Evolutionary conservation across 2,888 invertebrate species (phyloP), one percentile per base, ranked within the genome.

Genomic region (Eilema caniola): DNA sequence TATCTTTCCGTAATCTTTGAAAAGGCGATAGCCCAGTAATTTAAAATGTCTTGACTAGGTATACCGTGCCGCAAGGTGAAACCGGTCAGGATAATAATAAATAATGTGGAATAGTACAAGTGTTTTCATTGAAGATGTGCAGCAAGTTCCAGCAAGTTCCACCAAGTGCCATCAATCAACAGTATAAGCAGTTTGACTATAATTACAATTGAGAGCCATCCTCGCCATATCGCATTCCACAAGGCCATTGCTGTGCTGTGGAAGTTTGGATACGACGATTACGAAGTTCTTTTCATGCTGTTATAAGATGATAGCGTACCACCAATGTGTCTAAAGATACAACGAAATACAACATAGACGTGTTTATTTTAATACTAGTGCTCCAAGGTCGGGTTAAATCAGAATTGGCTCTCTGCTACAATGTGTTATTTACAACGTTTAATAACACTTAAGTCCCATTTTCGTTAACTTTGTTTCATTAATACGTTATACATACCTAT

Each of bases 341-440:
- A 71, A 47, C 59, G n/a, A 47, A 28, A 68, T 62, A 62, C 56
- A 60, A 23, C 61, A 41, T 41, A 67, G 31, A 70, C 31, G 24
- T 67, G 72, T 78, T 79, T 87, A 86, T 84, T 86, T 85, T 83
- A 61, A 80, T 79, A 67, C 66, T 66, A 77, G 59, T 71, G 72
- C 73, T 85, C 70, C 85, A 88, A 87, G 86, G 86, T 66, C 82
- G 74, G 64, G 73, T 76, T 76, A 76, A 83, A 83, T 69, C 72
- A 67, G 70, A 72, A 78, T 68, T 67, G 53, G 59, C 68, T 69
- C 41, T 24, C 33, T 28, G 28, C 74, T 79, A 76, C 69, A 64
- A 70, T 37, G 47, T 57, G 28, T 63, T 74, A 62, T 74, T 71
- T 70, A 73, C 64, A 59, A 66, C 60, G 53, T 14, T n/a, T 59